Base-by-base conservation (phyloP, 2,113 vertebrate genomes). In the Xenopus tropicalis region DNA sequence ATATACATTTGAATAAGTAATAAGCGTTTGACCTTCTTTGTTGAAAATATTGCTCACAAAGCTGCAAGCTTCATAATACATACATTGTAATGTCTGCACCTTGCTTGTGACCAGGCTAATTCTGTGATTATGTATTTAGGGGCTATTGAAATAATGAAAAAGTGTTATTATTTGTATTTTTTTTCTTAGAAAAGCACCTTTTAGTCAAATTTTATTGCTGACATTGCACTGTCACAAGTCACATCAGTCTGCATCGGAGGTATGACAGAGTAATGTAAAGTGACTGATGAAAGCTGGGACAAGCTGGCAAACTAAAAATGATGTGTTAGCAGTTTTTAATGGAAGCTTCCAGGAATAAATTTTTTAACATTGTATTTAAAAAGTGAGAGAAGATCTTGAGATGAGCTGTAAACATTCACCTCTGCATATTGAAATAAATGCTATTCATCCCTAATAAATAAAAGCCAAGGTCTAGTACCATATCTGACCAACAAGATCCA, bases 1-100 rank as follows among this genome's bases (percentile, higher is more conserved):
- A 86, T 85, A 84, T 81, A 86, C 82, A 88, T 91, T 86, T 91
- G 81, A 88, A 88, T 89, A 89, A 88, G 87, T 88, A 86, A 78
- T 81, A 82, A 83, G 83, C 70, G 52, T 75, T 83, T 89, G 87
- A 88, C 82, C 82, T 66, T 82, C 73, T 62, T 81, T 81, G 68
- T 70, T 80, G 72, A 81, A 68, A 77, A 81, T 82, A 72, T 66
- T 85, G 78, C 80, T 81, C 81, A 81, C 80, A 83, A 79, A 85
- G 76, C 85, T 80, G 72, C 14, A 13, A n/a, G 17, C 43, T 56
- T 17, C 19, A 23, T 25, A n/a, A 25, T 43, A 24, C 2, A 14
- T 22, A 20, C 64, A 17, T 22, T 23, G 14, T 22, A 10, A 0
- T 54, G 37, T n/a, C 43, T 66, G 20, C 42, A 48, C 2, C 2